Evolutionary conservation across 2,113 vertebrate species (phyloP), one percentile per base, ranked within the genome.

Genomic region (Engraulis encrasicolus): DNA sequence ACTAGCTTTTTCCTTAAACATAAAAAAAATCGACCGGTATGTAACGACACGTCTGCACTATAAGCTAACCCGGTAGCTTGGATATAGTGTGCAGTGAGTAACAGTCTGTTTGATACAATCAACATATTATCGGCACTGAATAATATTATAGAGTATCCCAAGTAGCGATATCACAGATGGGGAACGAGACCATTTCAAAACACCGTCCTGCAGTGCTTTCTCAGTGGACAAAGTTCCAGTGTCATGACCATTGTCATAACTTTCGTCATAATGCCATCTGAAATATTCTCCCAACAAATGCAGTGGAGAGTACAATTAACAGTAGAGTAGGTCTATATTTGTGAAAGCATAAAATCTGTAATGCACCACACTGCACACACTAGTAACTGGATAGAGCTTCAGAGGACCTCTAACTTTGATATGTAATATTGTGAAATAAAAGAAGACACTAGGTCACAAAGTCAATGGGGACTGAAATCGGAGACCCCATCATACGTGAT

Each of bases 61-160:
- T 9, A 15, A 2, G 23, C 23, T 15, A 31, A n/a, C 23, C 9
- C 23, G 7, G 58, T 66, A 66, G 58, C 58, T 31, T 31, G 58
- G 14, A n/a, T 66, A 66, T 66, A 12, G 23, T 66, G 58, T 66
- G 58, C 58, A 66, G 15, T 66, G n/a, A 11, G 58, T 66, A 66
- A 66, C 58, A 66, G 58, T 66, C 58, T 58, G 23, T 58, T n/a
- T 66, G 58, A 66, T 66, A 27, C 58, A 66, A 66, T 66, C 58
- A 66, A 23, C 58, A 31, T 66, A 31, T 31, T 66, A 1, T 66
- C 58, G 2, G 58, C 58, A 27, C 12, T 66, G 9, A 12, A 31
- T 66, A 11, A 66, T 27, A 66, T 23, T 23, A 1, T 9, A 54
- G 6, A 31, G 23, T 66, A 31, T 66, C 58, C n/a, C 27, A 66